Percentiles rank a stretch among this genome's conserved stretches.
These are phyloP conservation scores for Lipotes vexillifer DNA, from an alignment of 2,113 vertebrate species.

Conservation along the genomic window DNA sequence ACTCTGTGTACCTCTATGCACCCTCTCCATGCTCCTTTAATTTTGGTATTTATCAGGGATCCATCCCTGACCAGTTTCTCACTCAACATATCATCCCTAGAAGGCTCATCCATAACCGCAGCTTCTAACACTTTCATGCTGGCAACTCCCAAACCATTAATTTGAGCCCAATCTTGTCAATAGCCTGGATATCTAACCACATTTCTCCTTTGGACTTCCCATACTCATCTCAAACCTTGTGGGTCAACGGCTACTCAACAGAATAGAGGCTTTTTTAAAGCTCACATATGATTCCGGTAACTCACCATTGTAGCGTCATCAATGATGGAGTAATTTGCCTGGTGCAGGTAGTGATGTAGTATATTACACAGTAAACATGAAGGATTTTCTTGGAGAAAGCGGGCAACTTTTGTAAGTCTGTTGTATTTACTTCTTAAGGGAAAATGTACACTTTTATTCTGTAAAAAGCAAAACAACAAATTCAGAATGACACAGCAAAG, in stretches of 20 bases:
- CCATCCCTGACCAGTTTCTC: neutral
- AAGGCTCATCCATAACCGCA: neutral
- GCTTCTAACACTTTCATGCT: neutral
- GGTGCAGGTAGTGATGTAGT: conserved; percentile 96
- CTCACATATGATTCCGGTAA: neutral
- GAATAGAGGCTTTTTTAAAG: neutral
- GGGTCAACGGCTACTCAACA: neutral
- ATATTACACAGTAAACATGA: conserved; percentile 97
- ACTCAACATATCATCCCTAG: neutral
- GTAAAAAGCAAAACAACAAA: conserved; percentile 57
- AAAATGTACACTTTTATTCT: conserved; percentile 98
- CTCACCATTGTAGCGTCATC: conserved; percentile 98
- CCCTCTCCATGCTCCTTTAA: neutral
- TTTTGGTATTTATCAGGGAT: neutral
- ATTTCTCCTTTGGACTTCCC: neutral
- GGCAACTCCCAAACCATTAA: neutral
- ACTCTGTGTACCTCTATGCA: neutral
- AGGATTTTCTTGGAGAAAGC: conserved; percentile 97
- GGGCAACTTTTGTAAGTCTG: conserved; percentile 93
- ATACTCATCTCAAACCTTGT: neutral
- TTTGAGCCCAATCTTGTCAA: neutral
- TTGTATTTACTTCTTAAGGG: conserved; percentile 97
- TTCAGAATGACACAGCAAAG: neutral
- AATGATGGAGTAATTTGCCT: conserved; percentile 94
- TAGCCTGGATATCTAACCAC: neutral